phyloP scores from a whole-genome alignment of 2,113 vertebrate genomes.

The Calonectris borealis region DNA sequence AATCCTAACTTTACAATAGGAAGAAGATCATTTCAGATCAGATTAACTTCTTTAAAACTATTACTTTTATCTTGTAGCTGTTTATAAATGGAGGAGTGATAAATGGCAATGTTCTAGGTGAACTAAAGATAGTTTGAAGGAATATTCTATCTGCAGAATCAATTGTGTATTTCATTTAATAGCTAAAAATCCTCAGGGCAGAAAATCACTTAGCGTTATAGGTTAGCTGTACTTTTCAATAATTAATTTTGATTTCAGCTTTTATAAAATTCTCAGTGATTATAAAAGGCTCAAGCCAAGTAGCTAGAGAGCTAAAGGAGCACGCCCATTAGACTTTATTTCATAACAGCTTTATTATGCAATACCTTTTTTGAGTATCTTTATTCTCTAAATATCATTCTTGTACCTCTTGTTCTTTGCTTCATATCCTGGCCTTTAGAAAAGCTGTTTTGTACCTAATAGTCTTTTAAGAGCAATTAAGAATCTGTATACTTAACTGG shows the following conservation, averaged over 20 bases:
- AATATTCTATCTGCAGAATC: neutral
- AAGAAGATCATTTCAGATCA: neutral
- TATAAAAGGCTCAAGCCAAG: neutral
- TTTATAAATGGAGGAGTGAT: neutral
- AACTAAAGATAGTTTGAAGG: neutral
- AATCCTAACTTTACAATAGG: neutral
- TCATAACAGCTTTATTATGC: neutral
- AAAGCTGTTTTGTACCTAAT: neutral
- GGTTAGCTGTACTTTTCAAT: neutral
- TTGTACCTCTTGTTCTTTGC: neutral
- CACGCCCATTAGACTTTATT: neutral
- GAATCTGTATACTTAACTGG: conserved; percentile 24
- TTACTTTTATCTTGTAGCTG: neutral
- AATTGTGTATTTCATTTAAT: neutral
- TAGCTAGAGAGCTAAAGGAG: neutral
- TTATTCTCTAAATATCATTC: neutral
- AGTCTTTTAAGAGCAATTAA: conserved; percentile 27
- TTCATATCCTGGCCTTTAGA: neutral
- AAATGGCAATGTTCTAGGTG: neutral
- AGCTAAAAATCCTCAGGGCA: neutral
- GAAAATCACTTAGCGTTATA: neutral
- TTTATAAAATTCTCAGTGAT: neutral
- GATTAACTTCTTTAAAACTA: neutral
- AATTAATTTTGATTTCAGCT: conserved; percentile 34
- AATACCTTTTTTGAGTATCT: neutral